Conservation (phyloP, 1,140 invertebrate genomes). For the Diprion similis region DNA sequence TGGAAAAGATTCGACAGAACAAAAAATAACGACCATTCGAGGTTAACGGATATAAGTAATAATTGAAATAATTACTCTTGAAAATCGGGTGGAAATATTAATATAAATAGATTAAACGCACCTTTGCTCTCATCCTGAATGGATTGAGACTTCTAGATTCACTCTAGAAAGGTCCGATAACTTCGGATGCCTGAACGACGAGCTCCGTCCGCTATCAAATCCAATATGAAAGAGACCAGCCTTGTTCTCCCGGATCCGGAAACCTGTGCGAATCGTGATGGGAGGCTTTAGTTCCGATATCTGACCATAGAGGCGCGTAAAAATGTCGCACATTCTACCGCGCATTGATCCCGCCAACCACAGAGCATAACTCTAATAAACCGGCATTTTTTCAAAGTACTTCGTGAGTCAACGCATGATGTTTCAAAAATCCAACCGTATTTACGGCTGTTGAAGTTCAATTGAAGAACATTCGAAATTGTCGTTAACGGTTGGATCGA, state of each 20-base stretch:
- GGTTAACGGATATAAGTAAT: not conserved
- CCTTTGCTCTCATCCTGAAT: slow-evolving; percentile 57
- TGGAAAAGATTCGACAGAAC: not conserved
- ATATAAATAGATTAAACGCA: slow-evolving; percentile 27
- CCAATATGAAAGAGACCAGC: slow-evolving; percentile 47
- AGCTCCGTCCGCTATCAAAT: slow-evolving; percentile 25
- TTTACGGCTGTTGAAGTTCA: no score
- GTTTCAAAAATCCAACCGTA: no score
- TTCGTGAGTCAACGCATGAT: no score
- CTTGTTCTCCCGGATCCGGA: not conserved
- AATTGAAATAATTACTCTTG: not conserved
- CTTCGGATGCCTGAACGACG: slow-evolving; percentile 36
- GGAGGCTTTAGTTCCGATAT: no score
- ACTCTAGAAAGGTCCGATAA: slow-evolving; percentile 45
- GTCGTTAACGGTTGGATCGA: no score
- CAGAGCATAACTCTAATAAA: no score
- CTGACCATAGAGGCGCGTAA: no score
- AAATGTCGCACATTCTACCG: no score
- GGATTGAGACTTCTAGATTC: slow-evolving; percentile 37
- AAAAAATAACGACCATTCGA: not conserved
- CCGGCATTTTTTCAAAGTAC: no score
- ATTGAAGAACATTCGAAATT: no score
- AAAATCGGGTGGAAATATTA: slow-evolving; percentile 15
- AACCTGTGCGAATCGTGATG: not conserved
- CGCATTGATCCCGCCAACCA: no score